Percentiles rank a stretch among this genome's conserved stretches.
Evolutionary conservation across 64 coral and sea anemone species (phyloP).

Genomic region (Actinia tenebrosa): DNA sequence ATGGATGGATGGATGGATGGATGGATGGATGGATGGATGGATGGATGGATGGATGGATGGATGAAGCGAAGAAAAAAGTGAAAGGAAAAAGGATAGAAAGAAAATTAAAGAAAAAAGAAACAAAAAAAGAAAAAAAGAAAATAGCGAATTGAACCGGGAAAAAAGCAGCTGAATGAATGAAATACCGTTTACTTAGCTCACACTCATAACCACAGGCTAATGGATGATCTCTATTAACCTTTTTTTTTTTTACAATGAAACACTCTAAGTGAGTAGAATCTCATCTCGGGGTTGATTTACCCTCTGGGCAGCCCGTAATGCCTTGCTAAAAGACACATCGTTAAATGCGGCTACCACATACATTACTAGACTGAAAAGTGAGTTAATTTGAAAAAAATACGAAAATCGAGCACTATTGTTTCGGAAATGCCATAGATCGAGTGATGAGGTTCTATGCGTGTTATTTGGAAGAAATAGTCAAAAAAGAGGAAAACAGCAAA

Average conservation of each 20-base stretch:
- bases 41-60: no score
- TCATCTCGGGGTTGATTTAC: not conserved
- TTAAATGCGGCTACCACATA: not conserved
- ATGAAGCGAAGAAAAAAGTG: no score
- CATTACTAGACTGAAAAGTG: not conserved
- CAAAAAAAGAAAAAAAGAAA: no score
- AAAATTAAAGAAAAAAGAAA: no score
- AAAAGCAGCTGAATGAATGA: no score
- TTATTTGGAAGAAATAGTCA: not conserved
- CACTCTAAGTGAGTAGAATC: not conserved
- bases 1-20: no score
- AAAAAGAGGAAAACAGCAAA: no score
- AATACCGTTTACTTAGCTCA: no score
- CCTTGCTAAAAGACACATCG: not conserved
- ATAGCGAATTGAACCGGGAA: no score
- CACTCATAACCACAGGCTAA: not conserved
- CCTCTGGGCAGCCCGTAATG: not conserved
- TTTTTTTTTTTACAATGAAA: not conserved
- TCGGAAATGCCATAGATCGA: not conserved
- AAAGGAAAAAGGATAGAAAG: no score
- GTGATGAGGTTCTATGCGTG: not conserved
- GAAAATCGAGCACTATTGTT: not conserved
- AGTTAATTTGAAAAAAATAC: not conserved
- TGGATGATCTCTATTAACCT: not conserved
- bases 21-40: no score